phyloP scores from a whole-genome alignment of 2,113 vertebrate genomes.

The Crocuta crocuta region DNA sequence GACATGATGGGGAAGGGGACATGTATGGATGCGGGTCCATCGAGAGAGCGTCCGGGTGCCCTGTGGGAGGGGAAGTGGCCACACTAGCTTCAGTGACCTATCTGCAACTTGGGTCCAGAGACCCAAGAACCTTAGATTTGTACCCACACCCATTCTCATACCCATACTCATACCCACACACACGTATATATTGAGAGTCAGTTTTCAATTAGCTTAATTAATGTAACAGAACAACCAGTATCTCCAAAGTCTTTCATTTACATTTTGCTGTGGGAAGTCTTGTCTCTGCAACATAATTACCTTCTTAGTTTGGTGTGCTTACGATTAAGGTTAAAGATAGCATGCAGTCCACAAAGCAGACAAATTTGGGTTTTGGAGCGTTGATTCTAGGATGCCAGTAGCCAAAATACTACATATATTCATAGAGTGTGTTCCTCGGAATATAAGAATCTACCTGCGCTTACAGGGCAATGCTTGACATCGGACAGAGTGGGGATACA shows the following conservation, averaged over 20 bases:
- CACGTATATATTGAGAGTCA: not conserved
- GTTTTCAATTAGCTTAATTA: constrained; percentile 17
- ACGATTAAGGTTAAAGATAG: constrained; percentile 43
- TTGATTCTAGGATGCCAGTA: constrained; percentile 5
- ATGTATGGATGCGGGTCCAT: rapidly evolving
- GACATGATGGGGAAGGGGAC: not conserved
- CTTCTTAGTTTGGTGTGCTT: constrained; percentile 21
- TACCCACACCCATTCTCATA: not conserved
- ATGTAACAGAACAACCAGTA: not conserved
- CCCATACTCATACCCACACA: not conserved
- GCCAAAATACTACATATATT: constrained; percentile 33
- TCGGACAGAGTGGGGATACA: not conserved
- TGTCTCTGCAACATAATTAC: constrained; percentile 34
- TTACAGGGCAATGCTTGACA: not conserved
- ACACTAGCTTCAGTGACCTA: not conserved
- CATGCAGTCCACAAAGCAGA: not conserved
- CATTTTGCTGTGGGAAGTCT: constrained; percentile 44
- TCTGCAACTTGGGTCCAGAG: not conserved
- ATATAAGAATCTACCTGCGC: constrained; percentile 14
- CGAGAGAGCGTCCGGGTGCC: not conserved
- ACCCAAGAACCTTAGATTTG: not conserved
- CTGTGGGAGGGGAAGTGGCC: not conserved
- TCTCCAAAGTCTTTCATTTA: constrained; percentile 16
- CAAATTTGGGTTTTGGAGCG: constrained; percentile 42
- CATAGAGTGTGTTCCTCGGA: constrained; percentile 17